Evolutionary conservation across 2,888 invertebrate species (phyloP).

Genomic region (Clivina fossor): DNA sequence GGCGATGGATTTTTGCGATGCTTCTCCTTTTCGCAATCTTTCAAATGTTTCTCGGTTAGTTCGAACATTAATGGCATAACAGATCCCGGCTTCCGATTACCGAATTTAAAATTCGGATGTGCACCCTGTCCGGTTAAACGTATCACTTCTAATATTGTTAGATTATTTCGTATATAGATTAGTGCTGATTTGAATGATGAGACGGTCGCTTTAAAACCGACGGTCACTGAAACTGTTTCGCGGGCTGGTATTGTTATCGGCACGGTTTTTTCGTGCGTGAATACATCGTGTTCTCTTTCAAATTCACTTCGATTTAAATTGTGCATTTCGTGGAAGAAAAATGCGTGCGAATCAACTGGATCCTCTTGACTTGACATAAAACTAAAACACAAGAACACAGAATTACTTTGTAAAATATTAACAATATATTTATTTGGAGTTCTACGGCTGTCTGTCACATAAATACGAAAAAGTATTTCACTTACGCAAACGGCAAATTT

Average conservation of each 20-base stretch:
- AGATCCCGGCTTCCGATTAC: slow-evolving; percentile 81
- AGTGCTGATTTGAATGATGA: slow-evolving; percentile 55
- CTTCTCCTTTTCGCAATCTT: slow-evolving; percentile 56
- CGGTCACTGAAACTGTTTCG: slow-evolving; percentile 54
- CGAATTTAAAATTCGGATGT: slow-evolving; percentile 83
- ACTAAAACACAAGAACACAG: slow-evolving; percentile 41
- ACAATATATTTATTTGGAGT: no score
- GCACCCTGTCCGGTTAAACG: slow-evolving; percentile 83
- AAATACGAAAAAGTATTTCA: no score
- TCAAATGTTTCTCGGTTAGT: slow-evolving; percentile 62
- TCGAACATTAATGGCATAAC: slow-evolving; percentile 78
- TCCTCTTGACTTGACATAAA: slow-evolving; percentile 43
- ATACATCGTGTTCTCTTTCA: slow-evolving; percentile 27
- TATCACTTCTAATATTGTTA: slow-evolving; percentile 87
- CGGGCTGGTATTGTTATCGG: slow-evolving; percentile 63
- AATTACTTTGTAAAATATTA: no score
- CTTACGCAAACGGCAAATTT: slow-evolving; percentile 55
- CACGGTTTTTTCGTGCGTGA: slow-evolving; percentile 56
- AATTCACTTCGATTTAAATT: slow-evolving; percentile 21
- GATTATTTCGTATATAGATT: slow-evolving; percentile 78
- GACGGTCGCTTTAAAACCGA: slow-evolving; percentile 56
- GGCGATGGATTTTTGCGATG: slow-evolving; percentile 55
- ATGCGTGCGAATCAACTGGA: slow-evolving; percentile 38
- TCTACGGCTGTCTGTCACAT: no score
- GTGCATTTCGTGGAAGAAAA: slow-evolving; percentile 38